A percentile compares a stretch with the other conserved stretches of the same genome.
phyloP scores from a whole-genome alignment of 2,888 invertebrate species.

The Tachystola acroxantha region DNA sequence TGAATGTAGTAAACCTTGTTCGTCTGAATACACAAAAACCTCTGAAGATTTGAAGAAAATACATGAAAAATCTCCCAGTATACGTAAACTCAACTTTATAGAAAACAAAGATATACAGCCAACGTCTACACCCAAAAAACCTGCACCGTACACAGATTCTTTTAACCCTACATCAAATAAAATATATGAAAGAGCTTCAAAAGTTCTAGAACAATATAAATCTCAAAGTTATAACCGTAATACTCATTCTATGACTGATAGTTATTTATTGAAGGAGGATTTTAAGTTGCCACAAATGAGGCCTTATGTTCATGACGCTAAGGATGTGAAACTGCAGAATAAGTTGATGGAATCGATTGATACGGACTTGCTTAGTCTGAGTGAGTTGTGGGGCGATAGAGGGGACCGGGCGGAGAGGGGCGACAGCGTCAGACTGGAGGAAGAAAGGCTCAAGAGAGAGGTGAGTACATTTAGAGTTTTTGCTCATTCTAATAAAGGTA shows the following conservation, averaged over 20 bases:
- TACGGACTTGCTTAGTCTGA: conserved; percentile 74
- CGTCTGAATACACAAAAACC: conserved; percentile 5
- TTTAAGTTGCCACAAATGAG: conserved; percentile 66
- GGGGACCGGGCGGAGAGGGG: conserved; percentile 45
- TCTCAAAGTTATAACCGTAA: conserved; percentile 43
- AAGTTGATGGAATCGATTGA: conserved; percentile 58
- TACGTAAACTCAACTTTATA: conserved; percentile 51
- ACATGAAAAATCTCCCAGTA: conserved; percentile 38
- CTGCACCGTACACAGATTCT: conserved; percentile 32
- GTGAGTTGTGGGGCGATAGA: conserved; percentile 81
- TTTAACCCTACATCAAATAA: conserved; percentile 65
- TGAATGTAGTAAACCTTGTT: conserved; percentile 15
- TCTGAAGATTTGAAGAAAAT: conserved; percentile 1
- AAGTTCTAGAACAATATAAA: conserved; percentile 64
- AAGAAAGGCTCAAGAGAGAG: conserved; percentile 86
- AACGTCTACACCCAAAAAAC: conserved; percentile 62
- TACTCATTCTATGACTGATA: conserved; percentile 35
- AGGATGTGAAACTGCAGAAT: conserved; percentile 36
- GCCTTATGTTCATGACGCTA: conserved; percentile 43
- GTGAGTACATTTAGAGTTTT: no score
- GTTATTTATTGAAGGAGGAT: conserved; percentile 47
- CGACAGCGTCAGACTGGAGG: conserved; percentile 78
- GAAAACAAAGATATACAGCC: conserved; percentile 59
- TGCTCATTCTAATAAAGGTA: no score
- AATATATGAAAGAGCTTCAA: conserved; percentile 61